phyloP scores from a whole-genome alignment of 2,888 invertebrate genomes.

The Harmothoe impar region DNA sequence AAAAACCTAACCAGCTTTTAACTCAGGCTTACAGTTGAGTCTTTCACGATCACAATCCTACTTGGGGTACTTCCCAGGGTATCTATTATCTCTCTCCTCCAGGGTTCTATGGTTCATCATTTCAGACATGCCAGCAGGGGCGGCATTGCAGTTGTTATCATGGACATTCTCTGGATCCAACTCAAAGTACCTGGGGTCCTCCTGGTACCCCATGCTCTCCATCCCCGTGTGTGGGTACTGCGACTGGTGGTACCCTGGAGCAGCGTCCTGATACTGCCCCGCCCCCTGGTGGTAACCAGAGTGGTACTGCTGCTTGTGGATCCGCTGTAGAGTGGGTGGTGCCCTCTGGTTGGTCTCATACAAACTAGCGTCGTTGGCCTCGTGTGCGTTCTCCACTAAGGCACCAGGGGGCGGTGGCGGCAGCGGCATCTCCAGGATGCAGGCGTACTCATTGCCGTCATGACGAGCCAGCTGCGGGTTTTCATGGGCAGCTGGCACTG shows the following conservation, averaged over 20 bases:
- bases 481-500: background rate
- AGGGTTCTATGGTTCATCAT: conserved; percentile 42
- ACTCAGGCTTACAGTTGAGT: too few relatives aligned
- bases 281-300: background rate
- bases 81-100: conserved; percentile 39
- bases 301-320: conserved; percentile 36
- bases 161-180: conserved; percentile 57
- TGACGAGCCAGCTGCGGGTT: conserved; percentile 59
- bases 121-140: conserved; percentile 20
- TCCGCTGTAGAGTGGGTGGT: conserved; percentile 47
- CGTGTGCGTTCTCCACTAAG: background rate
- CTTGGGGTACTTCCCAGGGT: conserved; percentile 23
- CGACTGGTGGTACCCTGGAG: conserved; percentile 10
- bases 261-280: background rate
- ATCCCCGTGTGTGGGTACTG: background rate
- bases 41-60: background rate
- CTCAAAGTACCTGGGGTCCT: conserved; percentile 64
- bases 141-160: conserved; percentile 43
- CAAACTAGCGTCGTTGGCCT: conserved; percentile 30
- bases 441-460: conserved; percentile 64
- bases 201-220: conserved; percentile 24
- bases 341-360: conserved; percentile 59
- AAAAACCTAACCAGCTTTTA: too few relatives aligned
- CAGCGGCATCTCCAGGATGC: conserved; percentile 63
- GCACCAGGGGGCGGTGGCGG: conserved; percentile 60